A percentile compares a stretch with the other conserved stretches of the same genome.
Conservation (phyloP, 1,140 invertebrate genomes). For the Hylyphantes graminicola region DNA sequence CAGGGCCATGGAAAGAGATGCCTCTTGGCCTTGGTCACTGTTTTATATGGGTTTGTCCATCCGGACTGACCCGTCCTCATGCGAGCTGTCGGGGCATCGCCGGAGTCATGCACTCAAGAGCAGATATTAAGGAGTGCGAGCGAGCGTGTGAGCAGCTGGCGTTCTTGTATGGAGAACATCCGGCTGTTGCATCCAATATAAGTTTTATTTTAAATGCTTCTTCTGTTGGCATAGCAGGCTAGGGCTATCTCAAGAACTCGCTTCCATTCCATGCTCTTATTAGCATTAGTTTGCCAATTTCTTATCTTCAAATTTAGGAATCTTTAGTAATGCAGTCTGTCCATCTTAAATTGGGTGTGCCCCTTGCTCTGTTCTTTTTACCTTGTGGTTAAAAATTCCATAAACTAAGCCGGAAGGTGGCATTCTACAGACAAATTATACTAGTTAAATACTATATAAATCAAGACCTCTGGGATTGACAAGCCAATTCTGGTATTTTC, state of each 20-base stretch:
- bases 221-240: not conserved
- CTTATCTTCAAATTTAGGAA: not conserved
- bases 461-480: too few relatives aligned
- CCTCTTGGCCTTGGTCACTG: conserved; percentile 27
- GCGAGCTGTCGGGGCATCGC: conserved; percentile 74
- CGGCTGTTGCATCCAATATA: conserved; percentile 62
- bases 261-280: not conserved
- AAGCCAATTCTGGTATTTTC: too few relatives aligned
- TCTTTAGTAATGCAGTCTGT: not conserved
- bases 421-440: too few relatives aligned
- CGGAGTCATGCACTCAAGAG: conserved; percentile 75
- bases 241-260: not conserved
- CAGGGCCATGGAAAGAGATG: conserved; percentile 42
- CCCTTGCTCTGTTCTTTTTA: too few relatives aligned
- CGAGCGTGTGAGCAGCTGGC: conserved; percentile 76
- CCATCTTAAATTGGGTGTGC: not conserved
- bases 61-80: conserved; percentile 2
- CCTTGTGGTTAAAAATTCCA: too few relatives aligned
- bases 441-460: too few relatives aligned
- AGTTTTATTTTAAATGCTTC: not conserved
- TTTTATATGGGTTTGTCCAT: not conserved
- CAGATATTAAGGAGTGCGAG: conserved; percentile 76
- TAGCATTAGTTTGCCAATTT: not conserved
- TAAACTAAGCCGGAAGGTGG: too few relatives aligned
- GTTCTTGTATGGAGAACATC: conserved; percentile 68